Conservation (phyloP, 2,797 vertebrate species). For the Aeoliscus strigatus region DNA sequence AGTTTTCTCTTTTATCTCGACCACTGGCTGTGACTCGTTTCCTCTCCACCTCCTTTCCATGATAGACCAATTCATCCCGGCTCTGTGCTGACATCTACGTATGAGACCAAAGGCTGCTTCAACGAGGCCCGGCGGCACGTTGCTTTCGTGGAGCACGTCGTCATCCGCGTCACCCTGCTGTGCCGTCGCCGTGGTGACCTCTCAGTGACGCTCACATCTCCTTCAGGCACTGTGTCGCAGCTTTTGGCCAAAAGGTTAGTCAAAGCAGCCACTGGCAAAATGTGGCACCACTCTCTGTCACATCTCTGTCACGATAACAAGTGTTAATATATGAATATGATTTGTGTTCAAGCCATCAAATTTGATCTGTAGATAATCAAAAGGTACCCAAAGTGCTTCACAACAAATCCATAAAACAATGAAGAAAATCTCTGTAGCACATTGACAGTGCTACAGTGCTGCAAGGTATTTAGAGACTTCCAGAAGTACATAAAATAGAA, state of each 20-base stretch:
- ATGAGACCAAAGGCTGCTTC: constrained; percentile 83
- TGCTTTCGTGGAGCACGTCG: constrained; percentile 87
- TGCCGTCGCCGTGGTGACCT: constrained; percentile 88
- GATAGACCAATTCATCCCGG: constrained; percentile 83
- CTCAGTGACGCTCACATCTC: constrained; percentile 88
- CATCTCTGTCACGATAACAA: too few species aligned
- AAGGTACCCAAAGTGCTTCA: too few species aligned
- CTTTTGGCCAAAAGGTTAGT: constrained; percentile 91
- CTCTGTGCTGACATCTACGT: constrained; percentile 77
- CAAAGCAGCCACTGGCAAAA: too few species aligned
- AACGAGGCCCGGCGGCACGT: constrained; percentile 77
- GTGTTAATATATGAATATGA: too few species aligned
- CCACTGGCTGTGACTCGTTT: constrained; percentile 8
- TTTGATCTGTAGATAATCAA: too few species aligned
- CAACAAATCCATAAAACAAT: too few species aligned
- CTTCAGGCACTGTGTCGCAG: constrained; percentile 88
- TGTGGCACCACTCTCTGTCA: too few species aligned
- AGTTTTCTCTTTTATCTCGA: constrained; percentile 21
- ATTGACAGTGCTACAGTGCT: too few species aligned
- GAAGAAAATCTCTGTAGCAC: too few species aligned
- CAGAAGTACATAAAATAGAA: too few species aligned
- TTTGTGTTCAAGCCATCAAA: too few species aligned
- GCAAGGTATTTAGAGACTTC: too few species aligned
- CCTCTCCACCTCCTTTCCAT: constrained; percentile 12
- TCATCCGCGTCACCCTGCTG: constrained; percentile 83